Conservation (phyloP, 1,140 invertebrate species). For the Tenebrio molitor region DNA sequence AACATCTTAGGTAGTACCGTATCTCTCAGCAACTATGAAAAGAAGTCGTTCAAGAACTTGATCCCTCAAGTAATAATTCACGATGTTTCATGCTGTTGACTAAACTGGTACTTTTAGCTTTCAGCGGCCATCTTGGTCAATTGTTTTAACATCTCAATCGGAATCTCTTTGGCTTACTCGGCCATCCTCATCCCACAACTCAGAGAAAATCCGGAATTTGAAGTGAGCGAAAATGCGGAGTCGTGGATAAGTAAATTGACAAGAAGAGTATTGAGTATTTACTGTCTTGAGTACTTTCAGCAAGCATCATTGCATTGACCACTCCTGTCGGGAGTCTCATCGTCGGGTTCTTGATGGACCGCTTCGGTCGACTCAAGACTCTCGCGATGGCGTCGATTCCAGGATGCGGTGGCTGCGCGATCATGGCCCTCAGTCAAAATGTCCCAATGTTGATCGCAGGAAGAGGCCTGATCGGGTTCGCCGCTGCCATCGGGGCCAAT, state of each 20-base stretch:
- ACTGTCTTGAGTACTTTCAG: constrained; percentile 9
- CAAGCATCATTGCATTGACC: constrained; percentile 12
- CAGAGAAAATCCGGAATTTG: constrained; percentile 9
- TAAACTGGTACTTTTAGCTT: constrained; percentile 1
- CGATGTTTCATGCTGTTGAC: background rate
- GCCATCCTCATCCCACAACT: constrained; percentile 37
- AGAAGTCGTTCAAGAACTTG: constrained; percentile 3
- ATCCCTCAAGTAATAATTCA: constrained; percentile 6
- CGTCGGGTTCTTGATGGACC: constrained; percentile 26
- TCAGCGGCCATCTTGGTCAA: constrained; percentile 10
- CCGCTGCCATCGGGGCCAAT: constrained; percentile 67
- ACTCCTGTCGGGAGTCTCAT: constrained; percentile 8
- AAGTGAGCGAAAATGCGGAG: background rate
- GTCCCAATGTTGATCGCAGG: background rate
- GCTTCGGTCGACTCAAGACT: constrained; percentile 11
- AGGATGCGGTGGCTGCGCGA: constrained; percentile 1
- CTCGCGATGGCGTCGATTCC: constrained; percentile 12
- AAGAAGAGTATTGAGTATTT: too few species aligned
- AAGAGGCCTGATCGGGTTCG: background rate
- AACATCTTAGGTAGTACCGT: constrained; percentile 11
- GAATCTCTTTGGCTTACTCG: constrained; percentile 18
- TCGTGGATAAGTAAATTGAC: constrained; percentile 43
- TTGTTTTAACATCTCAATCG: constrained; percentile 5
- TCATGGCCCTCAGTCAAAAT: constrained; percentile 5
- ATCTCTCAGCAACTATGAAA: constrained; percentile 20